Percentiles rank a stretch among this genome's conserved stretches.
Conservation (phyloP, 92 coral and sea anemone species). For the Blastomussa wellsi region DNA sequence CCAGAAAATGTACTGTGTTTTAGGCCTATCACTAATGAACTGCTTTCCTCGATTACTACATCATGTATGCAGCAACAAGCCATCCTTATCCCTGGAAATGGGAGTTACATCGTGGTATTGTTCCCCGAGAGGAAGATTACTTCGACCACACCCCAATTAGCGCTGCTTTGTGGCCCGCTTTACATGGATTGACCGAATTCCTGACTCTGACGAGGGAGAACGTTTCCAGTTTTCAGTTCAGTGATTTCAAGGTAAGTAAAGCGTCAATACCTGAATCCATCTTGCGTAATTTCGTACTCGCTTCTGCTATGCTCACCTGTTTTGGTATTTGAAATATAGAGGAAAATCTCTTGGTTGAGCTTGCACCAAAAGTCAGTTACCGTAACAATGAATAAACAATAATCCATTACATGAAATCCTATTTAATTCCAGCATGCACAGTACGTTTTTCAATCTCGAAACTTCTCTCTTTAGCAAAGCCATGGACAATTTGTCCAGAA, state of each 20-base stretch:
- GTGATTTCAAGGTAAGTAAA: slow-evolving; percentile 11
- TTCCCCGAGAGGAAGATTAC: slow-evolving; percentile 21
- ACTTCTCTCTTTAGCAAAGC: not conserved
- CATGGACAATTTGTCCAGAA: too few relatives aligned
- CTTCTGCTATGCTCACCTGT: not conserved
- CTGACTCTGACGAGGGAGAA: slow-evolving; percentile 6
- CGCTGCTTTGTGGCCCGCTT: not conserved
- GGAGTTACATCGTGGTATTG: slow-evolving; percentile 14
- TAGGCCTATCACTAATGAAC: too few relatives aligned
- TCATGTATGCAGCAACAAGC: not conserved
- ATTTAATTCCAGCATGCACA: not conserved
- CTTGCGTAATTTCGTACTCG: not conserved
- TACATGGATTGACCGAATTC: not conserved
- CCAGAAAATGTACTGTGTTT: too few relatives aligned
- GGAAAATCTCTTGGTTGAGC: not conserved
- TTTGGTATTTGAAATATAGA: not conserved
- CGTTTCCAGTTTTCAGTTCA: not conserved
- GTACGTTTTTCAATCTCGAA: not conserved
- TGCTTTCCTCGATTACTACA: not conserved
- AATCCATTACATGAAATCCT: not conserved
- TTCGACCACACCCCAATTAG: slow-evolving; percentile 5
- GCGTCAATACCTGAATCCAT: not conserved
- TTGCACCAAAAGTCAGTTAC: not conserved
- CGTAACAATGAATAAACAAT: not conserved
- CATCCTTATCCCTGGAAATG: slow-evolving; percentile 28